Evolutionary conservation across 2,113 vertebrate species (phyloP), one percentile per base, ranked within the genome.

Genomic region (Orcinus orca): DNA sequence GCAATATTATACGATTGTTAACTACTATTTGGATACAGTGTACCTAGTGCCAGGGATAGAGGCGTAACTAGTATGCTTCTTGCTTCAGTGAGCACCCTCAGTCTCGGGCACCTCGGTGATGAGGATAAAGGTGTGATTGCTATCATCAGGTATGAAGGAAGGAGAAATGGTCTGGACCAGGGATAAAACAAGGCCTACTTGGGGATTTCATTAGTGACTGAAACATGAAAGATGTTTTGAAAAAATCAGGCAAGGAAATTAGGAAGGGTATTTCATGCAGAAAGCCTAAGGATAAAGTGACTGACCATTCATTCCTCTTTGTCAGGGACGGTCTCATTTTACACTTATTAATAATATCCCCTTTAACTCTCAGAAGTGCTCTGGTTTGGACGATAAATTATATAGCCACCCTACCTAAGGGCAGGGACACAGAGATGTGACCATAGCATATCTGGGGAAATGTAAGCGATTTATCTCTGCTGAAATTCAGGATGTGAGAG

Each of bases 321-420:
- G 29, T 92, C 90, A 65, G 60, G 10, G 26, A 67, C 44, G 68
- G 83, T 70, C 17, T 29, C 63, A 79, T 47, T 86, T 71, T 38
- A 79, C 50, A 60, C 47, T 79, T 96, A 97, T 98, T 94, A 96
- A 97, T 95, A 89, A 91, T 38, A 63, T 3, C 8, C 20, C 44
- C 41, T 93, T 95, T 81, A 93, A 62, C 62, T 96, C 83, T 83
- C 88, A 88, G 85, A 88, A 82, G 67, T 88, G 71, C 62, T 74
- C 82, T 91, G 31, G 67, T 93, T 90, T 63, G 41, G 71, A 67
- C 0, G 1, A 91, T 95, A 55, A 93, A 88, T 97, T 74, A 83
- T 74, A 71, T n/a, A 12, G 4, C 21, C 47, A 88, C 18, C 26
- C 5, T 68, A 90, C 88, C 88, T 86, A 88, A 93, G 65, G 91